A percentile compares a stretch with the other conserved stretches of the same genome.
These are phyloP conservation scores for Rhaphigaster nebulosa DNA, from an alignment of 2,888 invertebrate genomes.

Conservation along the genomic window DNA sequence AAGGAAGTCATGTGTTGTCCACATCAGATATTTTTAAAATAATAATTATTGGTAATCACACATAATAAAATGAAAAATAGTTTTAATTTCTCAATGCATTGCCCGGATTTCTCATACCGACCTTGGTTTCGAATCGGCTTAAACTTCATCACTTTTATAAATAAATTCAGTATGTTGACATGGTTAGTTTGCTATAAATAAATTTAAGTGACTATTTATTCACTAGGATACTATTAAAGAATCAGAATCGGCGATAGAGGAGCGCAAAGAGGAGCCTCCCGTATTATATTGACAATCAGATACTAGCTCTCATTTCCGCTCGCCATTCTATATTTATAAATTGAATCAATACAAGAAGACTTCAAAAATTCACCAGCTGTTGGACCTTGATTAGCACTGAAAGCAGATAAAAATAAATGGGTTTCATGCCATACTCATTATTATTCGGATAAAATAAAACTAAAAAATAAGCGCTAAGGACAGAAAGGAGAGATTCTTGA, in stretches of 20 bases:
- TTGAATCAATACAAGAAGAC: slow-evolving; percentile 12
- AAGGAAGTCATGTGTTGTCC: no score
- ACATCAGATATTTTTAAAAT: no score
- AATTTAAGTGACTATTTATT: background rate
- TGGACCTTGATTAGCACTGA: background rate
- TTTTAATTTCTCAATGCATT: no score
- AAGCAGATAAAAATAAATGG: background rate
- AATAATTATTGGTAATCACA: no score
- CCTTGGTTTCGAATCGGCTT: no score
- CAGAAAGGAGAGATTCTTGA: background rate
- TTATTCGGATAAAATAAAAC: background rate
- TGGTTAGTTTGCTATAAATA: background rate
- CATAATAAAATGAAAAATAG: no score
- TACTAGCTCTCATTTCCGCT: background rate
- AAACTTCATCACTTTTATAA: no score
- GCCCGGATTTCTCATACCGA: no score
- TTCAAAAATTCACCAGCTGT: background rate
- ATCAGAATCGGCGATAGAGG: background rate
- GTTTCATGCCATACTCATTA: background rate
- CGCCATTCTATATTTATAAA: slow-evolving; percentile 27
- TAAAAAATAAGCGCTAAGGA: background rate
- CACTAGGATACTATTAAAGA: background rate
- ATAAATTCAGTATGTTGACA: no score
- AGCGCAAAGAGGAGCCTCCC: background rate
- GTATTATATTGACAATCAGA: slow-evolving; percentile 15